These are phyloP conservation scores for Pantala flavescens DNA, from an alignment of 1,140 invertebrate species.

Conservation along the genomic window DNA sequence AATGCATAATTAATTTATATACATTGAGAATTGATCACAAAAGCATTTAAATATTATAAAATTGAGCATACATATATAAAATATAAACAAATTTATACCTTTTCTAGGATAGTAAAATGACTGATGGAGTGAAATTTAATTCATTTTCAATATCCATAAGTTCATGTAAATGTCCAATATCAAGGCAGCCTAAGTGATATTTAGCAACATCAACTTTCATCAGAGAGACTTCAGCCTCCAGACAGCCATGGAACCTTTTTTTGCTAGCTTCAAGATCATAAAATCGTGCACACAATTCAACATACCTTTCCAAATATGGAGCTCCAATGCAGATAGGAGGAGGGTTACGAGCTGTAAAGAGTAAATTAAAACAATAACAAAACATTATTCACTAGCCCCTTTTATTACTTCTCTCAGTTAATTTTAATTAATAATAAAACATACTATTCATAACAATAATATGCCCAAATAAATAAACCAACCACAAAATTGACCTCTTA, in stretches of 20 bases:
- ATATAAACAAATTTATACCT: background rate
- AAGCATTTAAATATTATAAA: too few species aligned
- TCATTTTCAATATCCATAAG: background rate
- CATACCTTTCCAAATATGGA: slow-evolving; percentile 23
- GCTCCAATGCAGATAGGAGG: slow-evolving; percentile 29
- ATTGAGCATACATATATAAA: background rate
- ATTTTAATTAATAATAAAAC: slow-evolving; percentile 13
- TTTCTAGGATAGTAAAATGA: background rate
- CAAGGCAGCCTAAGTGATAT: slow-evolving; percentile 26
- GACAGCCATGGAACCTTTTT: slow-evolving; percentile 27
- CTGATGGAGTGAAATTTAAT: background rate
- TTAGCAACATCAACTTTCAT: slow-evolving; percentile 22
- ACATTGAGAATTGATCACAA: too few species aligned
- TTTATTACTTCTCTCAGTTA: too few species aligned
- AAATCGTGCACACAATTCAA: slow-evolving; percentile 28
- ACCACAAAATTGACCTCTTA: too few species aligned
- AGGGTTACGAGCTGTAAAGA: slow-evolving; percentile 29
- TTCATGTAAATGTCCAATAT: slow-evolving; percentile 19
- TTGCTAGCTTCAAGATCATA: slow-evolving; percentile 27
- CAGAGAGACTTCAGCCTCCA: slow-evolving; percentile 22
- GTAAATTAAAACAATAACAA: background rate
- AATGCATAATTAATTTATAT: too few species aligned
- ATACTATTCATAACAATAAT: background rate
- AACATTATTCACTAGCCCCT: too few species aligned
- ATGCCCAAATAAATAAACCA: too few species aligned